These are phyloP conservation scores for Leptinotarsa peninsularis DNA, from an alignment of 2,888 invertebrate genomes.

Conservation along the genomic window DNA sequence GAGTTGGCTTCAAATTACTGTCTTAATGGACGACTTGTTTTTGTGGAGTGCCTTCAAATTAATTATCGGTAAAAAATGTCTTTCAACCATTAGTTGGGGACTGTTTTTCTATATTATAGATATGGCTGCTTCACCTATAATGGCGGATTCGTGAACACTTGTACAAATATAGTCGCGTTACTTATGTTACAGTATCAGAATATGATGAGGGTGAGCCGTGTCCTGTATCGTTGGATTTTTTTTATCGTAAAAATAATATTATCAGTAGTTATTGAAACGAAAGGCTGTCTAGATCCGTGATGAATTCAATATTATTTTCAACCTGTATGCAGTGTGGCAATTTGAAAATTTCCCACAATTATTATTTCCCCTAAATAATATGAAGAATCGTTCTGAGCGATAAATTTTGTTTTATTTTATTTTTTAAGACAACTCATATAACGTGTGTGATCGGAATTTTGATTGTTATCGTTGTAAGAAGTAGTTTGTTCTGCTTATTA, in stretches of 20 bases:
- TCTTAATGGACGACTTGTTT: slow-evolving; percentile 65
- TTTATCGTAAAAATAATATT: slow-evolving; percentile 12
- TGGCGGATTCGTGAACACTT: slow-evolving; percentile 39
- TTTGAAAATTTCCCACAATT: too few species aligned
- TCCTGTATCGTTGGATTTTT: background rate
- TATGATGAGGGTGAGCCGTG: slow-evolving; percentile 20
- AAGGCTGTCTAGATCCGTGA: background rate
- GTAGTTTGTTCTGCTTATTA: too few species aligned
- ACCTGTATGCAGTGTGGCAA: background rate
- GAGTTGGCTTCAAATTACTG: slow-evolving; percentile 62
- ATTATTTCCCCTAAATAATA: too few species aligned
- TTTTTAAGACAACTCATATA: too few species aligned
- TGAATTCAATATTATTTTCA: background rate
- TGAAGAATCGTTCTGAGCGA: too few species aligned
- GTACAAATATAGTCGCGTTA: slow-evolving; percentile 42
- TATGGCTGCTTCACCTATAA: slow-evolving; percentile 40
- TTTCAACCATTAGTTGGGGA: slow-evolving; percentile 44
- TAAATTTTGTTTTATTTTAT: too few species aligned
- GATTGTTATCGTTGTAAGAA: too few species aligned
- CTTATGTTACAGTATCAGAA: slow-evolving; percentile 29
- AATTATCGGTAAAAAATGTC: slow-evolving; percentile 58
- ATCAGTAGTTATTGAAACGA: background rate
- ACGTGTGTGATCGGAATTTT: too few species aligned
- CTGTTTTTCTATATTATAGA: slow-evolving; percentile 41
- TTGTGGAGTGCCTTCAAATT: slow-evolving; percentile 63